Conservation (phyloP, 1,140 invertebrate species). For the Wiebesia pumilae region DNA sequence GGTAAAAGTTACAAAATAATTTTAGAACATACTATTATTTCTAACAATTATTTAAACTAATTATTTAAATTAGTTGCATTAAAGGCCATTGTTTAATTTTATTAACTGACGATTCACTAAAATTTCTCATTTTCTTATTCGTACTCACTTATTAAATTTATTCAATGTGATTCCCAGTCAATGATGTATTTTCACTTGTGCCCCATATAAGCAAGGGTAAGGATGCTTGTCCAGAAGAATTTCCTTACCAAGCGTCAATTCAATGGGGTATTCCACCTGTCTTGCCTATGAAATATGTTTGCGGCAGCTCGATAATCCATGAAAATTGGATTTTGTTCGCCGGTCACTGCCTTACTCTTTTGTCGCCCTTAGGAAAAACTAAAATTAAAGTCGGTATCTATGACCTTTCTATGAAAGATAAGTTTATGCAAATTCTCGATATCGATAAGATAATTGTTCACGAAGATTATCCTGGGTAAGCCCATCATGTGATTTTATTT, state of each 20-base stretch:
- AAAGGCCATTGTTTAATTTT: too few species aligned
- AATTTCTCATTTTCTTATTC: too few species aligned
- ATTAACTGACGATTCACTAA: too few species aligned
- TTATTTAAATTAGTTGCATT: too few species aligned
- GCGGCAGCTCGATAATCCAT: conserved; percentile 25
- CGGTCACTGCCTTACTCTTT: conserved; percentile 4
- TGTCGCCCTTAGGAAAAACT: conserved; percentile 41
- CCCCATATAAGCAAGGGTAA: conserved; percentile 67
- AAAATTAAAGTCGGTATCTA: conserved; percentile 63
- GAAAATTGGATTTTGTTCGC: conserved; percentile 15
- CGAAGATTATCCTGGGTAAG: conserved; percentile 72
- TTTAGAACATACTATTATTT: too few species aligned
- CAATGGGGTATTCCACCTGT: conserved; percentile 43
- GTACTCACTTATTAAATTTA: too few species aligned
- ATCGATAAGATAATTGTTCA: conserved; percentile 72
- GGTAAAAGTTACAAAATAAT: neutral
- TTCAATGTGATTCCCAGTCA: neutral
- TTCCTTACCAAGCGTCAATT: conserved; percentile 70
- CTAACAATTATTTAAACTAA: too few species aligned
- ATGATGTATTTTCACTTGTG: neutral
- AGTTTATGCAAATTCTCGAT: conserved; percentile 69
- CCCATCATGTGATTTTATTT: neutral
- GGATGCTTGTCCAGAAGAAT: conserved; percentile 62
- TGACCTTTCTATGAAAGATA: conserved; percentile 58
- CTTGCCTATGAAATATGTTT: neutral